Base-by-base conservation (phyloP, 2,888 invertebrate species). In the Sthenelais limicola region DNA sequence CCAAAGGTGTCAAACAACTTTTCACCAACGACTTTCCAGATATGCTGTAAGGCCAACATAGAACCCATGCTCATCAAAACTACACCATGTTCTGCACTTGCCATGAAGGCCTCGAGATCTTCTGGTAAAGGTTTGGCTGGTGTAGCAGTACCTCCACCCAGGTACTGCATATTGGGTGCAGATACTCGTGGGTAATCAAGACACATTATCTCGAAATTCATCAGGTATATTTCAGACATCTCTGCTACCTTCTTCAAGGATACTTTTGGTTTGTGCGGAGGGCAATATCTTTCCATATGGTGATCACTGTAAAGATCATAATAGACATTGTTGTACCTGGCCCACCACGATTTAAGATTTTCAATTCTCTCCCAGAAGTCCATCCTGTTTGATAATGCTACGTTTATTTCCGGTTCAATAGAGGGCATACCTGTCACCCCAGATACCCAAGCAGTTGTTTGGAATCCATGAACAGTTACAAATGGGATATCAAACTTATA, bases 171-270 rank as follows among this genome's bases (percentile, higher is more conserved):
- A 26, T 69, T 69, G 1, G 69, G 69, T 21, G 69, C 69, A n/a
- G 52, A 52, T 18, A 69, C 69, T 15, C 69, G 30, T 1, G 69
- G 69, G 35, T 69, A 69, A 33, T 69, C 69, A 5, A 69, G 18
- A 33, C 69, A 69, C 9, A 30, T 24, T 21, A 52, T 35, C 24
- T 69, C 69, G 35, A 33, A 69, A 33, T 69, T 52, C 69, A 69
- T 69, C 18, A 69, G 32, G 32, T 33, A 49, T 26, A 69, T 69
- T 52, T 69, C 52, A 52, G 69, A 28, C 9, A 26, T 32, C 12
- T 51, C 21, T 3, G 49, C 69, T 21, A 69, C 21, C 21, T 69
- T 38, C 2, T 30, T 52, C n/a, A 69, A 35, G 9, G 51, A 24
- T 4, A 51, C 33, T 24, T 52, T 30, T 9, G 69, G 69, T 52